Conservation (phyloP, 1,140 invertebrate genomes). For the Bombus picipes region DNA sequence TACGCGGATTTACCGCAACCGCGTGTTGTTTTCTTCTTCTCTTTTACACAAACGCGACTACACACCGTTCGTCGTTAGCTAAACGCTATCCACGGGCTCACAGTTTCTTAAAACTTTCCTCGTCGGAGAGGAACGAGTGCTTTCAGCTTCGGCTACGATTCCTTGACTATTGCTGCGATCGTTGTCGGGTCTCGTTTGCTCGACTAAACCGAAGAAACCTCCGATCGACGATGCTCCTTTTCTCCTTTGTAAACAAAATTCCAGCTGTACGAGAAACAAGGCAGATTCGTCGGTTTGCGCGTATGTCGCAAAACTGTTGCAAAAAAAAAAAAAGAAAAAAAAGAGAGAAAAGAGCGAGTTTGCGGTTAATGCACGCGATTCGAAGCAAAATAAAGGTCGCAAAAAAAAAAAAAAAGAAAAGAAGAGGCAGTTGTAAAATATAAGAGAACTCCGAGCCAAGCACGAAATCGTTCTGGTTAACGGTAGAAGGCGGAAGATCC, state of each 20-base stretch:
- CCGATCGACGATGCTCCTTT: rapidly evolving
- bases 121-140: no score
- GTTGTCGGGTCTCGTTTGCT: no score
- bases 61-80: no score
- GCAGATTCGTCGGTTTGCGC: neutral
- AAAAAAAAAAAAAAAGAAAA: neutral
- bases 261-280: neutral
- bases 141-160: no score
- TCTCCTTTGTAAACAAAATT: neutral
- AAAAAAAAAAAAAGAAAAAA: no score
- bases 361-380: no score
- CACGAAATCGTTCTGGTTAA: constrained; percentile 6
- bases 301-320: no score
- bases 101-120: no score
- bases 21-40: rapidly evolving
- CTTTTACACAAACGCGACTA: rapidly evolving
- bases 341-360: no score
- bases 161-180: rapidly evolving
- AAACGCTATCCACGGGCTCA: no score
- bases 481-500: constrained; percentile 54
- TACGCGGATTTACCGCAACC: no score
- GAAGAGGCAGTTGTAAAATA: neutral
- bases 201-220: no score
- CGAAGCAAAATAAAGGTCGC: neutral
- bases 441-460: neutral